Conservation (phyloP, 1,140 invertebrate species). For the Aphaenogaster floridana region DNA sequence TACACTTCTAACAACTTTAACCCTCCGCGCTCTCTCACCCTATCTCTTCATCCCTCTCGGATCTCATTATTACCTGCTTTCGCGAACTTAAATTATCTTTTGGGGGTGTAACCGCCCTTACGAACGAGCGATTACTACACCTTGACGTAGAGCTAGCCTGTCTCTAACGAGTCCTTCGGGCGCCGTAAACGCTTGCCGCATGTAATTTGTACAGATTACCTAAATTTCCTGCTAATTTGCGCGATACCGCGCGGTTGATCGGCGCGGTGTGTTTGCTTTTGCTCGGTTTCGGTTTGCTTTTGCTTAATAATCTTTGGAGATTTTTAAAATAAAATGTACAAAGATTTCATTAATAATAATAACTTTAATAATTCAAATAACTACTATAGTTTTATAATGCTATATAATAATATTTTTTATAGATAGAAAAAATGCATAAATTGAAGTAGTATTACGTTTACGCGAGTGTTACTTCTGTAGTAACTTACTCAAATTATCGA, state of each 20-base stretch:
- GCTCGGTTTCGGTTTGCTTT: not conserved
- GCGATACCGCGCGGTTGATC: constrained; percentile 13
- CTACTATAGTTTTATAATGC: not conserved
- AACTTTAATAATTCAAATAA: not conserved
- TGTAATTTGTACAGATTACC: constrained; percentile 62
- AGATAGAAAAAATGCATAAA: not conserved
- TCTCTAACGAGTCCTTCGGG: constrained; percentile 32
- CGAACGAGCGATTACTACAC: constrained; percentile 38
- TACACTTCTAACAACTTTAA: constrained; percentile 58
- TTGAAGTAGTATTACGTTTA: too few species aligned
- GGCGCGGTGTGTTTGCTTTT: constrained; percentile 23
- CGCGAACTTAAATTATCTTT: constrained; percentile 50
- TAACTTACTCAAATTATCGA: too few species aligned
- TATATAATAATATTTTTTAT: not conserved
- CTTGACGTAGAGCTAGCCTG: constrained; percentile 12
- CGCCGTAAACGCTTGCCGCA: not conserved
- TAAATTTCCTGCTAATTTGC: constrained; percentile 51
- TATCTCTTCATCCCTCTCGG: not conserved
- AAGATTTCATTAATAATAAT: not conserved
- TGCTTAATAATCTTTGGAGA: not conserved
- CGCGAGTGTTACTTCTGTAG: too few species aligned
- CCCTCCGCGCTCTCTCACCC: not conserved
- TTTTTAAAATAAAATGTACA: not conserved
- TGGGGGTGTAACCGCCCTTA: not conserved
- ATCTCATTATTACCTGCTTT: constrained; percentile 39